Evolutionary conservation across 2,797 vertebrate genomes (phyloP), one percentile per base, ranked within the genome.

Genomic region (Crax fasciolata): DNA sequence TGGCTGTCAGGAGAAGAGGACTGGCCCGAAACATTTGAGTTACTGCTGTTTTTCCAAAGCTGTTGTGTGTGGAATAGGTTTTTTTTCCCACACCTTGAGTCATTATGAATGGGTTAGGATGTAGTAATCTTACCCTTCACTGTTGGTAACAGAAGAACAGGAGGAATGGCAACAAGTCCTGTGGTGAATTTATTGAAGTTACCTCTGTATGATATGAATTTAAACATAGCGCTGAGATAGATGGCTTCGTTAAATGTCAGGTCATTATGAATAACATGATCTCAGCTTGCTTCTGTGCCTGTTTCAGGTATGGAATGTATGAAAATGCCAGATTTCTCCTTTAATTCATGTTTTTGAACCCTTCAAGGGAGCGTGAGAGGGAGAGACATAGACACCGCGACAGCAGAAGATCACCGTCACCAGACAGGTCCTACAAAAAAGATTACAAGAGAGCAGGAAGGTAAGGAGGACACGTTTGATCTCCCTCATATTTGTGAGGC

Each of bases 371-470:
- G 65, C 95, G 98, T 27, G 97, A 98, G 76, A 99, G 99, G 93
- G 99, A 99, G 91, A 94, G 99, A 55, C 98, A 99, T 95, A 98
- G 99, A 7, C 99, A 99, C 96, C 98, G 99, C 93, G 99, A 99
- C 8, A 98, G 97, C 71, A 98, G 98, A 88, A 97, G 98, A 43
- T 99, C 99, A 8, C 98, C 98, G 51, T 98, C 99, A 12, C 97
- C 98, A 8, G 99, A 99, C 80, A 98, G 99, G 74, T 98, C 97
- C 81, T 98, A 99, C 98, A 98, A 98, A 78, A 99, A 98, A 87
- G 98, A 98, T 90, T 97, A 97, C 87, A 98, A 99, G 96, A 98
- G 98, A 67, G 98, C 98, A 25, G 98, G 98, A 91, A 99, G 99
- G 99, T 99, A 96, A 97, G 93, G 55, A 58, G 35, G 7, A 30